Evolutionary conservation across 30 jellyfish, hydroid and myxozoan genomes (phyloP).

Genomic region (Mastigias papua): DNA sequence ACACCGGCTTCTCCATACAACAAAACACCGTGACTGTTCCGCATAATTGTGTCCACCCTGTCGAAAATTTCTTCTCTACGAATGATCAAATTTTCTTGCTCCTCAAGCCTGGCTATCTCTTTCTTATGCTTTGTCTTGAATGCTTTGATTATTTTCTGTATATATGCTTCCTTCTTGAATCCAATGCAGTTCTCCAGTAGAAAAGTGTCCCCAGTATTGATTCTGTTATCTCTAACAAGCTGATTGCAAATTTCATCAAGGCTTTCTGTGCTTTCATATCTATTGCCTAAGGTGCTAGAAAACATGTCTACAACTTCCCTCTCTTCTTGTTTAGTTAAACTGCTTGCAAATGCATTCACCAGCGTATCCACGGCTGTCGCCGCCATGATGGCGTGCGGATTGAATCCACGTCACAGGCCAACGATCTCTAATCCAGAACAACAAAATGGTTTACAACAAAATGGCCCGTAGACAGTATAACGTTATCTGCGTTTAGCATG

Average conservation of each 20-base stretch:
- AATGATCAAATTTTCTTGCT: slow-evolving; percentile 12
- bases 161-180: background rate
- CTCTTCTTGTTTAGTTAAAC: background rate
- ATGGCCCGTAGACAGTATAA: too few relatives aligned
- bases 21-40: slow-evolving; percentile 48
- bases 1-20: slow-evolving; percentile 49
- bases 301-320: slow-evolving; percentile 4
- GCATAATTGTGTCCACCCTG: background rate
- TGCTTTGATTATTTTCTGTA: slow-evolving; percentile 2
- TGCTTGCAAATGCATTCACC: background rate
- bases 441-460: too few relatives aligned
- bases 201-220: slow-evolving; percentile 1
- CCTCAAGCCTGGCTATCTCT: slow-evolving; percentile 22
- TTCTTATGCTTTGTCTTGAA: slow-evolving; percentile 12
- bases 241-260: background rate
- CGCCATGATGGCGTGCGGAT: slow-evolving; percentile 9
- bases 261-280: background rate
- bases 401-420: too few relatives aligned
- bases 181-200: slow-evolving; percentile 27
- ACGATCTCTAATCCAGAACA: too few relatives aligned
- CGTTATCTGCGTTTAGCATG: too few relatives aligned
- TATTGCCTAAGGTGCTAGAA: slow-evolving; percentile 13
- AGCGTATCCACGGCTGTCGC: slow-evolving; percentile 6
- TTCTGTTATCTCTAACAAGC: slow-evolving; percentile 44
- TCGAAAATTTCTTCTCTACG: slow-evolving; percentile 23